Percentiles rank a stretch among this genome's conserved stretches.
Conservation (phyloP, 2,113 vertebrate species). For the Emydocephalus ijimae region DNA sequence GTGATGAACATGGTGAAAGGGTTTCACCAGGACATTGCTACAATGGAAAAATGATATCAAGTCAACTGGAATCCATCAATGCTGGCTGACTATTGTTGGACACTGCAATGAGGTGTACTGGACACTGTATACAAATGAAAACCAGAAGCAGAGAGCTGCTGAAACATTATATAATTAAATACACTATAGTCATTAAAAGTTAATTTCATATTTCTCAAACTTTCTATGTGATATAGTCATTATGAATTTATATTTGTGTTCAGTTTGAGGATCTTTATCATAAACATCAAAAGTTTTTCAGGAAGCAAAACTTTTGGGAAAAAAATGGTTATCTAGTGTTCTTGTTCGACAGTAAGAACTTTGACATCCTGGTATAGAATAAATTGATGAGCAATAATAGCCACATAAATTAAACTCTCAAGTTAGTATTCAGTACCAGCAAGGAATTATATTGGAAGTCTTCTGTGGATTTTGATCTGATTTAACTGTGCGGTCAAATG, state of each 20-base stretch:
- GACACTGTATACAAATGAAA: background rate
- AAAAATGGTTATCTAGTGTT: background rate
- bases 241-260: background rate
- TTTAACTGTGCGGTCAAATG: background rate
- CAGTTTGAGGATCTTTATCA: background rate
- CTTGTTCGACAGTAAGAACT: background rate
- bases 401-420: background rate
- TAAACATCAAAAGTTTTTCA: background rate
- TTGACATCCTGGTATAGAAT: background rate
- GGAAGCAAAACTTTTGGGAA: background rate
- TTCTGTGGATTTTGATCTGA: background rate
- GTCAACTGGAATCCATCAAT: background rate
- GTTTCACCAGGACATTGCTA: background rate
- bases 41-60: background rate
- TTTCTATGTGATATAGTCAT: background rate
- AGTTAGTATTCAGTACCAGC: background rate
- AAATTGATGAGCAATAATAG: background rate
- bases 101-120: background rate
- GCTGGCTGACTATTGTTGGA: background rate
- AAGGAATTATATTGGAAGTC: background rate
- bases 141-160: background rate
- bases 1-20: background rate
- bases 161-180: background rate
- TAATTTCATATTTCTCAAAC: background rate
- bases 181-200: background rate